A percentile compares a stretch with the other conserved stretches of the same genome.
These are phyloP conservation scores for Calidris pygmaea DNA, from an alignment of 2,113 vertebrate genomes.

Conservation along the genomic window DNA sequence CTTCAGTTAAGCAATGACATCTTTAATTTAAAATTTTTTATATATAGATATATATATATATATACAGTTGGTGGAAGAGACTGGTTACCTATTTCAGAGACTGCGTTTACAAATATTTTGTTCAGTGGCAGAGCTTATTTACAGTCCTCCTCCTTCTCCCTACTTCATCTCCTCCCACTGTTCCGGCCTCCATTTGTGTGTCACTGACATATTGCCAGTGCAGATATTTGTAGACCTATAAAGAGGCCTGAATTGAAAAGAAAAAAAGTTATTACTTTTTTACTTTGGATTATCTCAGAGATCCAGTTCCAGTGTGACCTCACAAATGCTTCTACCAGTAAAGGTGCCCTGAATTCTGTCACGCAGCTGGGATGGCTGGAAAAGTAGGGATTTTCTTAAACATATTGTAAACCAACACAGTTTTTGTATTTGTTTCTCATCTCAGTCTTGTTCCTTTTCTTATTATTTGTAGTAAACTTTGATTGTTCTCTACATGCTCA, in stretches of 20 bases:
- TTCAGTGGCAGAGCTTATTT: background rate
- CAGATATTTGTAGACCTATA: background rate
- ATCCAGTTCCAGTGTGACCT: background rate
- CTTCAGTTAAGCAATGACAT: fast-evolving
- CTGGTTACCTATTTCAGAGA: background rate
- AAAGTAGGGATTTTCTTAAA: background rate
- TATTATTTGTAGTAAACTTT: fast-evolving
- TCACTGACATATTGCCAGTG: background rate
- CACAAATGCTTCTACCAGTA: fast-evolving
- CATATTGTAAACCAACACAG: background rate
- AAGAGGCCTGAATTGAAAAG: background rate
- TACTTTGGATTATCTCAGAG: background rate
- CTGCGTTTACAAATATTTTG: background rate
- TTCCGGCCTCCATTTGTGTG: background rate
- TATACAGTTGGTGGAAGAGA: background rate
- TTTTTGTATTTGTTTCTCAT: too few relatives aligned
- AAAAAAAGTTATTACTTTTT: background rate
- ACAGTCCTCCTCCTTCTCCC: background rate
- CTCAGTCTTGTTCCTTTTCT: background rate
- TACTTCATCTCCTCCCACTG: fast-evolving
- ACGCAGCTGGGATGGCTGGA: background rate
- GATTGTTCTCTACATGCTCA: background rate
- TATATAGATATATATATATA: background rate
- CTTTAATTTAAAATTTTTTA: background rate
- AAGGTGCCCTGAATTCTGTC: background rate